Evolutionary conservation across 2,113 vertebrate genomes (phyloP).

Genomic region (Rhodinocichla rosea): DNA sequence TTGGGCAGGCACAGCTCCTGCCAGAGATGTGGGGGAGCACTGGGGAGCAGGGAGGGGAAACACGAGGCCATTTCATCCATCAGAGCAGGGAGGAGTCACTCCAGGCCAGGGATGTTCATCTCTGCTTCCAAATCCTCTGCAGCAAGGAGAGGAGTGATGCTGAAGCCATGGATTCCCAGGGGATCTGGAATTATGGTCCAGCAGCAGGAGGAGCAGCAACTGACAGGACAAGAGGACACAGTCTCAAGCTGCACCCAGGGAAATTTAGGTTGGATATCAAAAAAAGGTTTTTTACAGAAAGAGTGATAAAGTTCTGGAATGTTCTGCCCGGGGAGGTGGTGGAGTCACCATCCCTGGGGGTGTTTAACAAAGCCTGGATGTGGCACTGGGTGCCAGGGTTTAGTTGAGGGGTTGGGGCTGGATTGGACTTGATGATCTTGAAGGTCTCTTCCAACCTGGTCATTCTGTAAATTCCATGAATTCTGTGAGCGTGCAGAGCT

Average conservation of each 20-base stretch:
- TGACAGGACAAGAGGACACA: neutral
- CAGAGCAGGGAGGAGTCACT: neutral
- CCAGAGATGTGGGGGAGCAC: neutral
- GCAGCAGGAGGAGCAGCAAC: neutral
- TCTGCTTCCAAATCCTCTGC: neutral
- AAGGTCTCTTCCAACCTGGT: neutral
- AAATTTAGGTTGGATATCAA: neutral
- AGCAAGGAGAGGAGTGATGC: neutral
- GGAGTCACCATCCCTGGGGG: neutral
- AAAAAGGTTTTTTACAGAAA: neutral
- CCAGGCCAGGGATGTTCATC: neutral
- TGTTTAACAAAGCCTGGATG: neutral
- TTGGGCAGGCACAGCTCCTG: neutral
- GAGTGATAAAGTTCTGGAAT: neutral
- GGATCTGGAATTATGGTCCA: neutral
- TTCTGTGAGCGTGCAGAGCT: neutral
- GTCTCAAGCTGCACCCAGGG: neutral
- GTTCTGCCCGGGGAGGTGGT: neutral
- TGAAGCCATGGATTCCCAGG: neutral
- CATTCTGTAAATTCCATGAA: neutral
- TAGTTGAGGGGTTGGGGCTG: neutral
- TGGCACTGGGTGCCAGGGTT: neutral
- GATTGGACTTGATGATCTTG: neutral
- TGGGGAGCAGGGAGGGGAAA: neutral
- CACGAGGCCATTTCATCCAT: neutral